phyloP scores from a whole-genome alignment of 2,888 invertebrate genomes.

The Drosophila stalkeri region DNA sequence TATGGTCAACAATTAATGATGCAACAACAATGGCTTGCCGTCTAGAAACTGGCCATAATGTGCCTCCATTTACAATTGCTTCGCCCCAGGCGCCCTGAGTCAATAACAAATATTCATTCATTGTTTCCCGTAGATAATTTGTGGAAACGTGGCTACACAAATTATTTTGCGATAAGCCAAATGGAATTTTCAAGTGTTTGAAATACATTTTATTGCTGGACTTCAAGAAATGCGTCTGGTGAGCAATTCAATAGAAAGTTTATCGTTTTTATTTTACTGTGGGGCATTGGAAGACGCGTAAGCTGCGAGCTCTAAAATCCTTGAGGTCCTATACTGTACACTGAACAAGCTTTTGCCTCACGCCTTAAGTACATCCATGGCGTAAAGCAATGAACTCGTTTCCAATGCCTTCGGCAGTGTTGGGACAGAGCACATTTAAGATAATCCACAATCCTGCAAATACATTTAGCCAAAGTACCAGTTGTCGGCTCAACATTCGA shows the following conservation, averaged over 20 bases:
- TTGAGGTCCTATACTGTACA: constrained; percentile 37
- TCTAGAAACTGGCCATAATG: not conserved
- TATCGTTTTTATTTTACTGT: constrained; percentile 9
- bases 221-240: constrained; percentile 5
- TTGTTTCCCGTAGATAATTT: constrained; percentile 52
- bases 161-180: constrained; percentile 59
- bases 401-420: constrained; percentile 5
- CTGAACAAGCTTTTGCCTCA: constrained; percentile 54
- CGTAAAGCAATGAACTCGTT: constrained; percentile 69
- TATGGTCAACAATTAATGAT: constrained; percentile 27
- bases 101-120: constrained; percentile 42
- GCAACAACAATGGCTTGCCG: not conserved
- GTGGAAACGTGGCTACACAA: constrained; percentile 40
- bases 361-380: constrained; percentile 65
- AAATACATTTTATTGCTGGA: constrained; percentile 39
- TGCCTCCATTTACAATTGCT: not conserved
- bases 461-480: constrained; percentile 50
- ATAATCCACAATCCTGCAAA: constrained; percentile 56
- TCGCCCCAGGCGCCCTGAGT: constrained; percentile 8
- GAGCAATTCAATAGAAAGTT: constrained; percentile 16
- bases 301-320: constrained; percentile 36
- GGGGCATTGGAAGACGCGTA: constrained; percentile 30
- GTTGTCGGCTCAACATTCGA: constrained; percentile 47
- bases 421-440: constrained; percentile 57
- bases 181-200: constrained; percentile 47